Percentiles rank a stretch among this genome's conserved stretches.
Evolutionary conservation across 2,797 vertebrate genomes (phyloP).

Genomic region (Pygocentrus nattereri): DNA sequence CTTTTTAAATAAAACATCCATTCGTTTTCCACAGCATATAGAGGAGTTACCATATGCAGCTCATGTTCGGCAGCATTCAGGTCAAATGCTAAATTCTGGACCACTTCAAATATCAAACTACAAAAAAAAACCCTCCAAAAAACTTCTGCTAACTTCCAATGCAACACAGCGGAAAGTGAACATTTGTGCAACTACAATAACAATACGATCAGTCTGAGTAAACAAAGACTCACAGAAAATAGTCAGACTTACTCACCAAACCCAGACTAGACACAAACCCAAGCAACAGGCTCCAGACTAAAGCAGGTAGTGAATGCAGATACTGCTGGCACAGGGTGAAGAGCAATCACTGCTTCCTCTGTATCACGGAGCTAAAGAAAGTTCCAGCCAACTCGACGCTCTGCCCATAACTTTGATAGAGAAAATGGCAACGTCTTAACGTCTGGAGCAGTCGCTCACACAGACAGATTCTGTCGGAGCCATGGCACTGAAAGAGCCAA

Average conservation of each 20-base stretch:
- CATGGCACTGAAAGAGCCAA: conserved; percentile 58
- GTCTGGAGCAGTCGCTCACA: conserved; percentile 33
- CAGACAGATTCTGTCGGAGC: conserved; percentile 56
- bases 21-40: no score
- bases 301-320: conserved; percentile 1
- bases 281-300: background rate
- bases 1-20: no score
- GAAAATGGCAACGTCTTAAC: conserved; percentile 39
- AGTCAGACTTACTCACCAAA: conserved; percentile 22
- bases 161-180: background rate
- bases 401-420: background rate
- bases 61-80: no score
- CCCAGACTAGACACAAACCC: background rate
- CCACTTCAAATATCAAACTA: no score
- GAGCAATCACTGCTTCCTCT: conserved; percentile 27
- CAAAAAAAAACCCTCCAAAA: no score
- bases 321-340: background rate
- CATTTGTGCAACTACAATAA: background rate
- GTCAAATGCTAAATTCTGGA: background rate
- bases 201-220: background rate
- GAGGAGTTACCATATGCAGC: no score
- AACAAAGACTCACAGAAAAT: background rate
- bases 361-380: conserved; percentile 44
- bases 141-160: background rate
- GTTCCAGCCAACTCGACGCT: conserved; percentile 33